Evolutionary conservation across 2,113 vertebrate species (phyloP).

Genomic region (Osmerus mordax): DNA sequence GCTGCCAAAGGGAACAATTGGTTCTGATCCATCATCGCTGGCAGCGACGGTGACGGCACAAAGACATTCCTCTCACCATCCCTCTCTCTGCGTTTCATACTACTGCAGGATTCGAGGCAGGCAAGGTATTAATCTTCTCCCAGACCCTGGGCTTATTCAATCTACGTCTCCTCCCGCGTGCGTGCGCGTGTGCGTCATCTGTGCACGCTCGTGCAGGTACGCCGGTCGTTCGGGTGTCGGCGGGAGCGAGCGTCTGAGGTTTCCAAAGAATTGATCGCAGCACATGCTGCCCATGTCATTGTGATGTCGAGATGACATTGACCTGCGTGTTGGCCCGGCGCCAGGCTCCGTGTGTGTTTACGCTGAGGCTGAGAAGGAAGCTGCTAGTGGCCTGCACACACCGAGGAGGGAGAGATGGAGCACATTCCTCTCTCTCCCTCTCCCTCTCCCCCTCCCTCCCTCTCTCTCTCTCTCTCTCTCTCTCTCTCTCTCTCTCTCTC

Average conservation of each 20-base stretch:
- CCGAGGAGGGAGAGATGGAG: not conserved
- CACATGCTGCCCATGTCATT: not conserved
- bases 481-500: constrained; percentile 19
- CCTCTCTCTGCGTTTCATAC: not conserved
- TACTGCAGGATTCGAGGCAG: not conserved
- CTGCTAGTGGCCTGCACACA: not conserved
- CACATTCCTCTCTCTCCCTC: not conserved
- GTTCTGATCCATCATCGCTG: constrained; percentile 57
- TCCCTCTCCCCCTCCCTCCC: not conserved
- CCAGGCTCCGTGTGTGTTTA: not conserved
- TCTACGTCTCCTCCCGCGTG: not conserved
- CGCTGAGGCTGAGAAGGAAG: not conserved
- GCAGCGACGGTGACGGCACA: constrained; percentile 53
- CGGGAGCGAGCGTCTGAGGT: too few species aligned
- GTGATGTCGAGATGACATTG: not conserved
- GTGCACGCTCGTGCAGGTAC: not conserved
- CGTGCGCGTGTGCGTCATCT: not conserved
- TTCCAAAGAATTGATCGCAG: not conserved
- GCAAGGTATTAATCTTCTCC: not conserved
- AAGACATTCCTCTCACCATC: constrained; percentile 53
- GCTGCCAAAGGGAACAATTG: constrained; percentile 64
- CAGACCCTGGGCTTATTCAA: not conserved
- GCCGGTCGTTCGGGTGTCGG: not conserved
- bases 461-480: not conserved
- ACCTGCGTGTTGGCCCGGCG: constrained; percentile 1